Evolutionary conservation across 2,888 invertebrate genomes (phyloP).

Genomic region (Hyposoter didymator): DNA sequence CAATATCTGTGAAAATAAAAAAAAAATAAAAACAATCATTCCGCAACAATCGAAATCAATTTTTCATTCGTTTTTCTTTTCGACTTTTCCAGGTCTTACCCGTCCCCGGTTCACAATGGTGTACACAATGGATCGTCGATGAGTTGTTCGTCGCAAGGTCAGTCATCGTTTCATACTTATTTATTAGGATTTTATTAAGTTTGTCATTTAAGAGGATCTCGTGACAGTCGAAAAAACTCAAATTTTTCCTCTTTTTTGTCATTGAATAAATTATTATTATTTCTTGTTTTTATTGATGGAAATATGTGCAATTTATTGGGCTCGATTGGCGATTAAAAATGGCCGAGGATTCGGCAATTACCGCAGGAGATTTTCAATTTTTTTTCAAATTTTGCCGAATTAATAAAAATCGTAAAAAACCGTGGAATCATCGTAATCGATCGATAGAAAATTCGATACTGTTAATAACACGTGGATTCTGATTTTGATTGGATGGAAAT

Average conservation of each 20-base stretch:
- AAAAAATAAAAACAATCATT: not conserved
- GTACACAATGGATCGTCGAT: slow-evolving; percentile 80
- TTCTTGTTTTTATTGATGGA: too few species aligned
- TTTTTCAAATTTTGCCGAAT: not conserved
- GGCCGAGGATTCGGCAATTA: not conserved
- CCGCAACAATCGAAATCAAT: slow-evolving; percentile 3
- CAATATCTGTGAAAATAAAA: not conserved
- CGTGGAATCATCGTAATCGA: too few species aligned
- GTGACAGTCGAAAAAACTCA: too few species aligned
- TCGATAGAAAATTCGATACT: too few species aligned
- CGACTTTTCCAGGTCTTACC: slow-evolving; percentile 80
- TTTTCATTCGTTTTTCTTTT: slow-evolving; percentile 31
- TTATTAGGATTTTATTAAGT: too few species aligned
- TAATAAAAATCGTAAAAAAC: too few species aligned
- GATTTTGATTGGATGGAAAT: slow-evolving; percentile 18
- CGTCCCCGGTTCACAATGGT: slow-evolving; percentile 82
- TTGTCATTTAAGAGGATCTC: too few species aligned
- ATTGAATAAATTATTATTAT: too few species aligned
- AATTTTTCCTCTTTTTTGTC: too few species aligned
- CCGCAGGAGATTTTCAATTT: not conserved
- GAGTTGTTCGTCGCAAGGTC: slow-evolving; percentile 81
- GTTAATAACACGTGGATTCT: not conserved
- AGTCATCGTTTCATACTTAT: slow-evolving; percentile 60
- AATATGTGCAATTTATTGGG: too few species aligned
- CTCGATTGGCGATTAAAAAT: too few species aligned